phyloP scores from a whole-genome alignment of 1,140 invertebrate species.

The Atta colombica region DNA sequence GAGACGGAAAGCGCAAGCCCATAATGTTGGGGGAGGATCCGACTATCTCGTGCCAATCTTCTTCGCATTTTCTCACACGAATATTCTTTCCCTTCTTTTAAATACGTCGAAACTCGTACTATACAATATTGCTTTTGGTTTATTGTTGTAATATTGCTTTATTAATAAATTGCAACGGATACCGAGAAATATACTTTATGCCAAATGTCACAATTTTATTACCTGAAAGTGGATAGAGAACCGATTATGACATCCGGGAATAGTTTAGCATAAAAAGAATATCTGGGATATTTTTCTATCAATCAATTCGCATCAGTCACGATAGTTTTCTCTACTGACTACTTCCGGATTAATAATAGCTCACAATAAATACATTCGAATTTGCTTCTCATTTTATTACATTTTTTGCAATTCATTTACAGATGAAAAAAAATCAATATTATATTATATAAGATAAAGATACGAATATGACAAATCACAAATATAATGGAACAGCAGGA shows the following conservation, averaged over 20 bases:
- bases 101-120: background rate
- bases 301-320: no score
- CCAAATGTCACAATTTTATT: no score
- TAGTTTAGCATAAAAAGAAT: no score
- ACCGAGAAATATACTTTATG: background rate
- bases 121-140: no score
- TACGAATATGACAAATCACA: no score
- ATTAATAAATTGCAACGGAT: background rate
- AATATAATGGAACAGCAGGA: no score
- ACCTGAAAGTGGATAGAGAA: no score
- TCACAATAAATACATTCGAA: background rate
- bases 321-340: no score
- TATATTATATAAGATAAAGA: no score
- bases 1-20: background rate
- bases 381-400: background rate
- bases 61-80: background rate
- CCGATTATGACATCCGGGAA: no score
- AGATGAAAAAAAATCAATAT: background rate
- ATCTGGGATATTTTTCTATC: no score
- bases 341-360: background rate
- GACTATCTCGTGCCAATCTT: conserved; percentile 34
- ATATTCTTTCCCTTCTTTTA: conserved; percentile 14
- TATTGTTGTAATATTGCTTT: background rate
- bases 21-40: conserved; percentile 24
- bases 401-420: background rate